phyloP scores from a whole-genome alignment of 2,888 invertebrate genomes.

The Girardia tigrina region DNA sequence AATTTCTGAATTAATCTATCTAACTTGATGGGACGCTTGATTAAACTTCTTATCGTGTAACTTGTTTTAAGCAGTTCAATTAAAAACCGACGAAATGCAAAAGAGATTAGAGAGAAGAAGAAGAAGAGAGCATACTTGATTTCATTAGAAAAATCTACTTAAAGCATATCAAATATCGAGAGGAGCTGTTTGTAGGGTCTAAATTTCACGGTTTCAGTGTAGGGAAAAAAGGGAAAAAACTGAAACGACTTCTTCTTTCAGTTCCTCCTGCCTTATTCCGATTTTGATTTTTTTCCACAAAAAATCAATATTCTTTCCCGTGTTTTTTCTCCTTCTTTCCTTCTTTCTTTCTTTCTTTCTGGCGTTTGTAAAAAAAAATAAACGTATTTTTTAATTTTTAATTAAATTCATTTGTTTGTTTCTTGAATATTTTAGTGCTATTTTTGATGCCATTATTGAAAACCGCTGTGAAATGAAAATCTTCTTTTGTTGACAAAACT shows the following conservation, averaged over 20 bases:
- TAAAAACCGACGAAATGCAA: background rate
- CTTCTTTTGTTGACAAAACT: conserved; percentile 16
- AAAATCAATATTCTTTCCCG: no score
- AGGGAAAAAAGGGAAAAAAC: background rate
- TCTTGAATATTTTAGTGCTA: conserved; percentile 23
- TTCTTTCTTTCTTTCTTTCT: no score
- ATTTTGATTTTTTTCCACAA: no score
- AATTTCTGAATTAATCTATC: background rate
- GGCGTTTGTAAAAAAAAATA: no score
- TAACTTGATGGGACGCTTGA: background rate
- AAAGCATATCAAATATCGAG: conserved; percentile 6
- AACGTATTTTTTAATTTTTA: no score
- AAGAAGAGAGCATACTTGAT: conserved; percentile 8
- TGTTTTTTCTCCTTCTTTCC: no score
- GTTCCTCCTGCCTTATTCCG: background rate
- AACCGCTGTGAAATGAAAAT: conserved; percentile 12
- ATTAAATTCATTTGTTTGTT: no score
- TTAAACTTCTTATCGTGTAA: background rate
- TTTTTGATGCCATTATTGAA: conserved; percentile 23
- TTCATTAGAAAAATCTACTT: conserved; percentile 16
- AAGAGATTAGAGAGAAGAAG: background rate
- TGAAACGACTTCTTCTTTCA: background rate
- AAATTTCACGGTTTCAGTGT: conserved; percentile 23
- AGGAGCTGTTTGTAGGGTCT: background rate
- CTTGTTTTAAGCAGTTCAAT: background rate